Percentiles rank a stretch among this genome's conserved stretches.
Conservation (phyloP, 2,113 vertebrate species). For the Serinus canaria region DNA sequence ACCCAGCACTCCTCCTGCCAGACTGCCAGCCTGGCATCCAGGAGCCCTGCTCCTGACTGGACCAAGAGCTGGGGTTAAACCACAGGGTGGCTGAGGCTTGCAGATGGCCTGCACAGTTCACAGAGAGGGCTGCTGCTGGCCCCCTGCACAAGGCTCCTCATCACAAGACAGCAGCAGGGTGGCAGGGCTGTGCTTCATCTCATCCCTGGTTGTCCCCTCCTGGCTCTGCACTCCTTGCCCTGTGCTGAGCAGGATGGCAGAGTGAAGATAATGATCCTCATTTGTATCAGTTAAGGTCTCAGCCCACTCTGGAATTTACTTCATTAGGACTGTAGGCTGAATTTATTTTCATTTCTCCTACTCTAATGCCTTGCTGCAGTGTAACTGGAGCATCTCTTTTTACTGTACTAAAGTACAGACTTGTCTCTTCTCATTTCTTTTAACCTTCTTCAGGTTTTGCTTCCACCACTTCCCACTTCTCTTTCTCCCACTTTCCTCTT, state of each 20-base stretch:
- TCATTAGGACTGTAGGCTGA: conserved; percentile 62
- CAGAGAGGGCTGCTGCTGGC: neutral
- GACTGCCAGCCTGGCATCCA: neutral
- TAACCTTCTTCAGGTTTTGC: neutral
- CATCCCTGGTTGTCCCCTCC: conserved; percentile 6
- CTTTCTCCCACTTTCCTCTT: neutral
- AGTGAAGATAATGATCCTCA: conserved; percentile 72
- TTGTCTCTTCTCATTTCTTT: conserved; percentile 37
- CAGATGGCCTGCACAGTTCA: neutral
- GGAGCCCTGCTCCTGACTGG: neutral
- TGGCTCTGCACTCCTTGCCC: conserved; percentile 7
- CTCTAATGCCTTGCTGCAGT: conserved; percentile 32
- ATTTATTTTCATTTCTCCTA: conserved; percentile 74
- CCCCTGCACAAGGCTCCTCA: neutral
- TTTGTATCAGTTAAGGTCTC: conserved; percentile 74
- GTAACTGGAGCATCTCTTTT: conserved; percentile 30
- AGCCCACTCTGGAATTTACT: conserved; percentile 68
- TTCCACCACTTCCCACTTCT: neutral
- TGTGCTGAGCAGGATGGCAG: conserved; percentile 56
- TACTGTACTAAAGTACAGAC: neutral
- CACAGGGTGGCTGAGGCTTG: neutral
- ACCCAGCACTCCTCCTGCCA: neutral
- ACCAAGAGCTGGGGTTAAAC: neutral
- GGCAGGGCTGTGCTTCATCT: conserved; percentile 29
- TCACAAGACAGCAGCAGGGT: neutral